Percentiles rank a stretch among this genome's conserved stretches.
These are phyloP conservation scores for Linnaemya tessellans DNA, from an alignment of 2,888 invertebrate species.

Conservation along the genomic window DNA sequence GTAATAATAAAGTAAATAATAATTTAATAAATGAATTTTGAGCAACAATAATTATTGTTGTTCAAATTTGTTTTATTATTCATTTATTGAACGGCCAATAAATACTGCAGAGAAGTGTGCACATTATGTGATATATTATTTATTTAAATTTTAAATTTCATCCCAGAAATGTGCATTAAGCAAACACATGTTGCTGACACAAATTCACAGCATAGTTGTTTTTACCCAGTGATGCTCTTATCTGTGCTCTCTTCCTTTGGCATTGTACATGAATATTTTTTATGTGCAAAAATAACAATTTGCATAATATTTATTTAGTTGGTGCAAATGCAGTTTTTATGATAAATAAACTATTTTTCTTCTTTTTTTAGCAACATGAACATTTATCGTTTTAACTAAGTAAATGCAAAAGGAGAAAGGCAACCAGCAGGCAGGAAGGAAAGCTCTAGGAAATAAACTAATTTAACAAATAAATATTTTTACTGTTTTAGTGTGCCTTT, in stretches of 20 bases:
- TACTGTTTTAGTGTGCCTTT: background rate
- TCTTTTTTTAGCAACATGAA: conserved; percentile 1
- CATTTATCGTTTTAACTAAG: conserved; percentile 26
- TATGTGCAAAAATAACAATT: conserved; percentile 47
- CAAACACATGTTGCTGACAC: conserved; percentile 49
- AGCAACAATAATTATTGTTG: too few species aligned
- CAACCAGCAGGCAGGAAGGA: background rate
- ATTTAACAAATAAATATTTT: conserved; percentile 1
- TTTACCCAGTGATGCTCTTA: background rate
- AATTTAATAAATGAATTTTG: too few species aligned
- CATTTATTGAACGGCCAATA: too few species aligned
- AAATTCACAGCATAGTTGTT: conserved; percentile 25
- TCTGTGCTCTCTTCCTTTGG: background rate
- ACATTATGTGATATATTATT: background rate
- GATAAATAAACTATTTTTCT: conserved; percentile 30
- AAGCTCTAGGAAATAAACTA: conserved; percentile 14
- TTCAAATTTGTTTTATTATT: background rate
- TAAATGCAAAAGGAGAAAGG: background rate
- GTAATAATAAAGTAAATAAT: background rate
- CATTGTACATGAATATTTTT: conserved; percentile 10
- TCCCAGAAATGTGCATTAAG: background rate
- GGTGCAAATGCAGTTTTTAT: conserved; percentile 36
- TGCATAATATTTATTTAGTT: conserved; percentile 62
- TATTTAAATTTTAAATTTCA: conserved; percentile 24
- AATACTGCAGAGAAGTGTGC: background rate